Evolutionary conservation across 2,113 vertebrate species (phyloP).

Genomic region (Corythornis vintsioides): DNA sequence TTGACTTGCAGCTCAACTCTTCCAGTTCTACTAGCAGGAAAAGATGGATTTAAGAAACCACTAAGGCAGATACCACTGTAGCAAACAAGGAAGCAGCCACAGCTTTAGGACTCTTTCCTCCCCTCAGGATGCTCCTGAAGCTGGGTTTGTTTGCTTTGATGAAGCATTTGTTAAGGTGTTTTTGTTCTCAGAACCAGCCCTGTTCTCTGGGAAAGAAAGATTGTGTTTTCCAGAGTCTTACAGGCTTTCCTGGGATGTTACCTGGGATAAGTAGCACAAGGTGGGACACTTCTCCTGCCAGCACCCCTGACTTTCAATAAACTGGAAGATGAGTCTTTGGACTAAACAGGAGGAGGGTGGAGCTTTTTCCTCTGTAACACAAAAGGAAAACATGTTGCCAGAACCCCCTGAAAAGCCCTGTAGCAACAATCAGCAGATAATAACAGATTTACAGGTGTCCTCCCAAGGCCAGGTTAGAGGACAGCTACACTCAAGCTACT

Average conservation of each 20-base stretch:
- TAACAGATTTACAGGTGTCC: background rate
- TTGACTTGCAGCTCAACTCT: background rate
- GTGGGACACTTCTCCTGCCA: slow-evolving; percentile 74
- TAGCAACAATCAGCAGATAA: background rate
- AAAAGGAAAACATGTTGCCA: background rate
- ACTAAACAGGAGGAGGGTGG: slow-evolving; percentile 76
- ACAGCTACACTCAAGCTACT: background rate
- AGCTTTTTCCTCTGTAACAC: slow-evolving; percentile 72
- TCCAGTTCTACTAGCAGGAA: background rate
- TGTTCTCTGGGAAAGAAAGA: background rate
- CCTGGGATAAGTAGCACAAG: slow-evolving; percentile 71
- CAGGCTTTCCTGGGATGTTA: slow-evolving; percentile 23
- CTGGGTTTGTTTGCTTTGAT: background rate
- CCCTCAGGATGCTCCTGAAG: background rate
- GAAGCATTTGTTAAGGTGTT: background rate
- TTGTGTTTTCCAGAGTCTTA: background rate
- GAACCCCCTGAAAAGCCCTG: background rate
- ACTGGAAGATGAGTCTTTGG: slow-evolving; percentile 78
- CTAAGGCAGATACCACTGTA: background rate
- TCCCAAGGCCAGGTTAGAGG: background rate
- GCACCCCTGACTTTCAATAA: slow-evolving; percentile 62
- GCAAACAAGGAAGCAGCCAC: background rate
- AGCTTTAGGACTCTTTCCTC: background rate
- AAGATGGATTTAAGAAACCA: background rate
- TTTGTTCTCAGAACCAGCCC: background rate